phyloP scores from a whole-genome alignment of 2,797 vertebrate genomes.

The Alca torda region DNA sequence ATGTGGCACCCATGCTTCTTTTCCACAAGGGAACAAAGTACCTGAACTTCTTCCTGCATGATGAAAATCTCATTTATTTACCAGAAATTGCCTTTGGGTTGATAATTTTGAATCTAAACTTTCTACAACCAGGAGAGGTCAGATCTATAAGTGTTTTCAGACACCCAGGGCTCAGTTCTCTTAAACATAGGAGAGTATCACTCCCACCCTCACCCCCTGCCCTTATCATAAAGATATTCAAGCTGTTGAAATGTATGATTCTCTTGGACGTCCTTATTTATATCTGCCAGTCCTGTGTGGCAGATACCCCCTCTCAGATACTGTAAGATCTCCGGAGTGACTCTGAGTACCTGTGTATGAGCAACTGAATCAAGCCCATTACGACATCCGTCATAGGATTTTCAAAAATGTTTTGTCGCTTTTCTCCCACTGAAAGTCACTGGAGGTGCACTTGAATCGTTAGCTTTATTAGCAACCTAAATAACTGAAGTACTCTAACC shows the following conservation, averaged over 20 bases:
- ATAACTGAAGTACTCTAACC: background rate
- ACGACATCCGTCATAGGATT: background rate
- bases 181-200: background rate
- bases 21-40: background rate
- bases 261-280: background rate
- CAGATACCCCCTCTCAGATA: background rate
- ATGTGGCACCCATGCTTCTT: background rate
- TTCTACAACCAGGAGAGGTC: background rate
- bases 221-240: background rate
- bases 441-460: background rate
- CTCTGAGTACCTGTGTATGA: background rate
- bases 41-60: background rate
- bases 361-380: background rate
- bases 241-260: background rate
- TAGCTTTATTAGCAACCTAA: background rate
- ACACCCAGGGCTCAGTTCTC: background rate
- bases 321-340: background rate
- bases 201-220: fast-evolving
- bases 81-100: background rate
- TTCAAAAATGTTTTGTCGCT: background rate
- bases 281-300: background rate
- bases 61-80: background rate
- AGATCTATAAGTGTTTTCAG: background rate
- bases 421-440: background rate
- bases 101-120: background rate